These are phyloP conservation scores for Apotomis turbidana DNA, from an alignment of 2,888 invertebrate species.

Conservation along the genomic window DNA sequence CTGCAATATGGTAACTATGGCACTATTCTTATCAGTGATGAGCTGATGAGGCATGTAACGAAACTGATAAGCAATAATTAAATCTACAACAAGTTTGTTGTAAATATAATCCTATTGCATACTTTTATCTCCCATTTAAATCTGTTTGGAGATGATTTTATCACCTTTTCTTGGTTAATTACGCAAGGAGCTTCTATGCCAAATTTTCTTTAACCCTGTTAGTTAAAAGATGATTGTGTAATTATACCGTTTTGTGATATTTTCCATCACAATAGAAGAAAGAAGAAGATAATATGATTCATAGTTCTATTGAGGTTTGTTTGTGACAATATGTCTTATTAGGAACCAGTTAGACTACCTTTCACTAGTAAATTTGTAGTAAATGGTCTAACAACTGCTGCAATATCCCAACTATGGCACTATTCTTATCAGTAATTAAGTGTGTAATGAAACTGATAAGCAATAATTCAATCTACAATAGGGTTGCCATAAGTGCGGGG, in stretches of 20 bases:
- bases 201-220: too few relatives aligned
- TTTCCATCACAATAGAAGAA: conserved; percentile 13
- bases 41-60: neutral
- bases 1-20: neutral
- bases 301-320: neutral
- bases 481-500: too few relatives aligned
- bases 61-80: neutral
- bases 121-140: too few relatives aligned
- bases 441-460: neutral
- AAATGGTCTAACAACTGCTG: neutral
- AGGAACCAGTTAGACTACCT: conserved; percentile 35
- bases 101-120: too few relatives aligned
- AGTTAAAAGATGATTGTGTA: conserved; percentile 6
- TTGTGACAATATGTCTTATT: conserved; percentile 25
- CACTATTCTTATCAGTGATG: conserved; percentile 6
- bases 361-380: conserved; percentile 24
- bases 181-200: too few relatives aligned
- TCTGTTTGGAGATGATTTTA: too few relatives aligned
- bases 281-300: conserved; percentile 13
- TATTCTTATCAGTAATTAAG: conserved; percentile 10
- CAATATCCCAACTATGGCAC: neutral
- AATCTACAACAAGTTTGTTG: neutral
- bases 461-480: neutral
- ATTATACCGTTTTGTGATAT: neutral
- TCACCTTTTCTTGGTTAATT: too few relatives aligned